phyloP scores from a whole-genome alignment of 2,888 invertebrate genomes.

The Philereme vetulata region DNA sequence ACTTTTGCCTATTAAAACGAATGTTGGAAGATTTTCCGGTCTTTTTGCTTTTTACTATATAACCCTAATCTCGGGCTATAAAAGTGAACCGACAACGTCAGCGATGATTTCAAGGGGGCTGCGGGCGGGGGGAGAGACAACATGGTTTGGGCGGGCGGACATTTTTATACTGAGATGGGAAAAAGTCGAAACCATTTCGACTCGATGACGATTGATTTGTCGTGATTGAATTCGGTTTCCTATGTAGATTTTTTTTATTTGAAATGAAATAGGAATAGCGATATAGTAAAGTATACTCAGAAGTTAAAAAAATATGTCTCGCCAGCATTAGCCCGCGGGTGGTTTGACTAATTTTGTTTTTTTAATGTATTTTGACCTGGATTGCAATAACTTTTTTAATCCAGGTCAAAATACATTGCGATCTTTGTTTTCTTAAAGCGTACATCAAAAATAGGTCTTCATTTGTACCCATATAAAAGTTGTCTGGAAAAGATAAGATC shows the following conservation, averaged over 20 bases:
- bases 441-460: no score
- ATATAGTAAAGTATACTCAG: no score
- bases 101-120: conserved; percentile 64
- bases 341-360: no score
- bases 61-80: conserved; percentile 67
- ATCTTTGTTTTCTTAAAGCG: no score
- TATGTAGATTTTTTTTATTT: conserved; percentile 22
- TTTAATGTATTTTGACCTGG: no score
- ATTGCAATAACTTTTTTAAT: no score
- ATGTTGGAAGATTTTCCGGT: not conserved
- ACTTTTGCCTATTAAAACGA: no score
- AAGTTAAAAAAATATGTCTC: no score
- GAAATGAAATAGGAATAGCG: not conserved
- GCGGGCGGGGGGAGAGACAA: conserved; percentile 49
- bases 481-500: no score
- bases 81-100: conserved; percentile 76
- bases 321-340: no score
- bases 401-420: no score
- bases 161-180: conserved; percentile 70
- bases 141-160: conserved; percentile 81
- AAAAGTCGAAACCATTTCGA: conserved; percentile 58
- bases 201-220: conserved; percentile 73
- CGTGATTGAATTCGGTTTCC: conserved; percentile 46
- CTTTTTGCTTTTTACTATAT: conserved; percentile 17
- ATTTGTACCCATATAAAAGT: no score